Percentiles rank a stretch among this genome's conserved stretches.
Evolutionary conservation across 2,888 invertebrate genomes (phyloP).

Genomic region (Diplazon laetatorius): DNA sequence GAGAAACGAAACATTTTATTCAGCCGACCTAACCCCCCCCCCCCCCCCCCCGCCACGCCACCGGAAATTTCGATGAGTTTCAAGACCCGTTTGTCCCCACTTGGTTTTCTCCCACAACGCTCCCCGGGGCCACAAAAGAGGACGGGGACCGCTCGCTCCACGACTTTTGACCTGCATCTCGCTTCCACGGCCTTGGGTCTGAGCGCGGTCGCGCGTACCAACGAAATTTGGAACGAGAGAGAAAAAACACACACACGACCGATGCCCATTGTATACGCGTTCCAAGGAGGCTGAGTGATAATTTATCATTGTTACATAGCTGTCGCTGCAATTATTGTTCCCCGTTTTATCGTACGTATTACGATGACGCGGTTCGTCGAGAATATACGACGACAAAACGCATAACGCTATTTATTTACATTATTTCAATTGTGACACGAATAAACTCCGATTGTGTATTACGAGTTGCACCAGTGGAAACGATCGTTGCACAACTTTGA

Average conservation of each 20-base stretch:
- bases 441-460: neutral
- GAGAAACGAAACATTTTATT: too few species aligned
- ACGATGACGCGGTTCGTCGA: neutral
- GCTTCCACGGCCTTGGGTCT: conserved; percentile 32
- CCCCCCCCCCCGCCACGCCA: too few species aligned
- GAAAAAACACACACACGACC: neutral
- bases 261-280: too few species aligned
- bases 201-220: neutral
- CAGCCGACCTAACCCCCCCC: too few species aligned
- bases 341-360: neutral
- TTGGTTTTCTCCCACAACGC: too few species aligned
- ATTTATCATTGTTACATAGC: neutral
- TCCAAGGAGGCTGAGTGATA: neutral
- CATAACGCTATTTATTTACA: neutral
- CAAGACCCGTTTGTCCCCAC: too few species aligned
- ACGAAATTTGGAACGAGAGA: neutral
- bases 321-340: neutral
- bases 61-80: too few species aligned
- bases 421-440: neutral
- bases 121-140: conserved; percentile 22
- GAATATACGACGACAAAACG: neutral
- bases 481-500: too few species aligned
- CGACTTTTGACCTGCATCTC: conserved; percentile 63
- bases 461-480: too few species aligned
- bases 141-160: conserved; percentile 36